Evolutionary conservation across 1,140 invertebrate species (phyloP).

Genomic region (Ceratoteleas bidentatus): DNA sequence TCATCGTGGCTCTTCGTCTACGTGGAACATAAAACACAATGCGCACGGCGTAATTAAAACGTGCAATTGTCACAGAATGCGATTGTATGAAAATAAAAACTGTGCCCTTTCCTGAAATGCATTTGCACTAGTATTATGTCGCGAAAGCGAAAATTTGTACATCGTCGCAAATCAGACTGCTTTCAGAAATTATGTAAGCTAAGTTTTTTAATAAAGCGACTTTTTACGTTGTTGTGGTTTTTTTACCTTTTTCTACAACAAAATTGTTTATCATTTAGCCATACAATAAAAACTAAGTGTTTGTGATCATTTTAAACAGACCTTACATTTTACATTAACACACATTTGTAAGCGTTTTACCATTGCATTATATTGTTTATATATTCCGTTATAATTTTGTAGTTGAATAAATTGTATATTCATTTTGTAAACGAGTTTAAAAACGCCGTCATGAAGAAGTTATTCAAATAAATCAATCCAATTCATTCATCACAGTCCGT

Average conservation of each 20-base stretch:
- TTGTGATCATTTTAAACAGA: too few relatives aligned
- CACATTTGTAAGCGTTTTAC: too few relatives aligned
- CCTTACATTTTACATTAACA: too few relatives aligned
- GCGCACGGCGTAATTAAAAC: slow-evolving; percentile 22
- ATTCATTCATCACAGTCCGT: neutral
- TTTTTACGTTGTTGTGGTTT: too few relatives aligned
- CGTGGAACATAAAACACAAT: slow-evolving; percentile 30
- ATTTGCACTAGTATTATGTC: neutral
- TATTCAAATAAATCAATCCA: neutral
- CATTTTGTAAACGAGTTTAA: neutral
- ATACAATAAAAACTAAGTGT: too few relatives aligned
- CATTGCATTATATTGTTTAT: too few relatives aligned
- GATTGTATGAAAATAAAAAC: slow-evolving; percentile 33
- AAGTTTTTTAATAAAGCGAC: too few relatives aligned
- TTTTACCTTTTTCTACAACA: too few relatives aligned
- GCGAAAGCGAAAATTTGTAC: neutral
- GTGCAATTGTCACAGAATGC: slow-evolving; percentile 14
- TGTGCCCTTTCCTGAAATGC: slow-evolving; percentile 4
- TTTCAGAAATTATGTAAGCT: too few relatives aligned
- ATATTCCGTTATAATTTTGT: too few relatives aligned
- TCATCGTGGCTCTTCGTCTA: slow-evolving; percentile 5
- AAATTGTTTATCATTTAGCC: too few relatives aligned
- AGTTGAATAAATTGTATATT: neutral
- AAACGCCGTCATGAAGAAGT: neutral
- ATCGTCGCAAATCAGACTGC: neutral